Percentiles rank a stretch among this genome's conserved stretches.
Evolutionary conservation across 2,797 vertebrate genomes (phyloP).

Genomic region (Emys orbicularis): DNA sequence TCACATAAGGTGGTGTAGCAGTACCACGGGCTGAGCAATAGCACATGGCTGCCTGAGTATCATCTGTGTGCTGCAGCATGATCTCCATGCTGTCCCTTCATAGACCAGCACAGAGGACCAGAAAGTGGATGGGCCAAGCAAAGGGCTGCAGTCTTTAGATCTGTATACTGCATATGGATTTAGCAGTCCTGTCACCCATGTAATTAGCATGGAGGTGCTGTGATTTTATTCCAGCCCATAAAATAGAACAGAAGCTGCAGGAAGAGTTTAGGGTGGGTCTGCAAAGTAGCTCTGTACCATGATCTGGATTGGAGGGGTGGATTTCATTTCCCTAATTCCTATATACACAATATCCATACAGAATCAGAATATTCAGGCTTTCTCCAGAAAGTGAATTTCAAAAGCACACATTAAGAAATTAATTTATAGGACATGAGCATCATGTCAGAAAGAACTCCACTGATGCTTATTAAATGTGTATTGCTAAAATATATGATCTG

Average conservation of each 20-base stretch:
- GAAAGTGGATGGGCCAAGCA: neutral
- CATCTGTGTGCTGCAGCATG: neutral
- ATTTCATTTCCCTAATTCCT: too few species aligned
- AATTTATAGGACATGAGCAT: neutral
- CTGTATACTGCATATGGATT: neutral
- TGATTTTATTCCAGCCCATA: neutral
- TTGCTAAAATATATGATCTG: neutral
- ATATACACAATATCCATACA: too few species aligned
- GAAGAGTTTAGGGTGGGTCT: too few species aligned
- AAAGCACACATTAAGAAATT: neutral
- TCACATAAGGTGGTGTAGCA: neutral
- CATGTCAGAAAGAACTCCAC: neutral
- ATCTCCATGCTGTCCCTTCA: neutral
- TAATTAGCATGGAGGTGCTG: neutral
- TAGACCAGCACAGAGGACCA: neutral
- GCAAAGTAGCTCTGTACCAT: too few species aligned
- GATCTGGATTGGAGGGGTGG: too few species aligned
- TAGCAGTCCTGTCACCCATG: neutral
- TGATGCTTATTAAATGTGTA: neutral
- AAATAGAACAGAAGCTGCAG: too few species aligned
- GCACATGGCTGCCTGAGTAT: neutral
- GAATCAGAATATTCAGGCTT: neutral
- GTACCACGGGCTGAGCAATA: neutral
- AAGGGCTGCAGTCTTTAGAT: neutral
- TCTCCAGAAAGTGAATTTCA: neutral